Conservation (phyloP, 2,888 invertebrate species). For the Scaptomyza caliginosa region DNA sequence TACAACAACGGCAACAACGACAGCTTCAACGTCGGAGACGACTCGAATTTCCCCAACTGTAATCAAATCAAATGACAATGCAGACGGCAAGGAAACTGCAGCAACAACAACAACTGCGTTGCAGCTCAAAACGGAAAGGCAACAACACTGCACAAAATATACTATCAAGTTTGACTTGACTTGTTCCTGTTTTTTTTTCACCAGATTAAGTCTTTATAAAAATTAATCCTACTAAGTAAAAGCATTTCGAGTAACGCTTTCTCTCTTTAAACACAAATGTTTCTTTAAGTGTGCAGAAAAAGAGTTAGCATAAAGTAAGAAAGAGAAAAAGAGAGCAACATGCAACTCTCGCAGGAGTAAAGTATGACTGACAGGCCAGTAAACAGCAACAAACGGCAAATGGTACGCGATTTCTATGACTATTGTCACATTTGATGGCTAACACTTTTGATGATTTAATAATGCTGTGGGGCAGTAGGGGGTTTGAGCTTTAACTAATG, state of each 20-base stretch:
- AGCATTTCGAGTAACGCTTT: too few species aligned
- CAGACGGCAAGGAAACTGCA: constrained; percentile 53
- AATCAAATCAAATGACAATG: constrained; percentile 74
- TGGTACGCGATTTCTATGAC: constrained; percentile 33
- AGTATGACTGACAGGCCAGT: neutral
- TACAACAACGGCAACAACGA: constrained; percentile 25
- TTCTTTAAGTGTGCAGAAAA: neutral
- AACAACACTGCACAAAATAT: constrained; percentile 4
- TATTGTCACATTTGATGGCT: constrained; percentile 74
- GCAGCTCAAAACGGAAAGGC: constrained; percentile 46
- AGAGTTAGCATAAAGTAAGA: neutral
- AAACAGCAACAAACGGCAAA: constrained; percentile 18
- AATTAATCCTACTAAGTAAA: too few species aligned
- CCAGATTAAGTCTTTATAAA: too few species aligned
- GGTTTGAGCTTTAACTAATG: constrained; percentile 20
- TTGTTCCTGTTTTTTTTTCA: too few species aligned
- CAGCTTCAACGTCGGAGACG: constrained; percentile 28
- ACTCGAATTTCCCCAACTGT: constrained; percentile 62
- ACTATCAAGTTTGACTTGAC: neutral
- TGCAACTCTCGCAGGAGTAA: neutral
- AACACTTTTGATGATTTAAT: constrained; percentile 74
- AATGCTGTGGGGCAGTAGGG: constrained; percentile 34
- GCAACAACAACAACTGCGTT: constrained; percentile 35
- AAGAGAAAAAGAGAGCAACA: neutral
- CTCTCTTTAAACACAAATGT: neutral